Conservation (phyloP, 1,140 invertebrate species). For the Halictus rubicundus region DNA sequence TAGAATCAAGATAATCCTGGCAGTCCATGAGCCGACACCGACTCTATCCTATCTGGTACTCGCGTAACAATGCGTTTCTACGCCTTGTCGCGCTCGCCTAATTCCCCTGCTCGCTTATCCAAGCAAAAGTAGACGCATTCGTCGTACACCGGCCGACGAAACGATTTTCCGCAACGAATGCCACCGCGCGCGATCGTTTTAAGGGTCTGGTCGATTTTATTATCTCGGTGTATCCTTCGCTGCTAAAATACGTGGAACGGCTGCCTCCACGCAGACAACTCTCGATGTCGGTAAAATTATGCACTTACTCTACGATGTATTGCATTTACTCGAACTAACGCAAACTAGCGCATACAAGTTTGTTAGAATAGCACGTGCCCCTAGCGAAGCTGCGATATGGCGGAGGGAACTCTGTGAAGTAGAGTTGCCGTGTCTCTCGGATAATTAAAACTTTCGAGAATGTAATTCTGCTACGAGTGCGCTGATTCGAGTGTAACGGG, state of each 20-base stretch:
- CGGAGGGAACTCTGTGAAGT: conserved; percentile 37
- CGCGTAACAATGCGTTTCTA: conserved; percentile 37
- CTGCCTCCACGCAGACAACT: neutral
- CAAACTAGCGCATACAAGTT: conserved; percentile 57
- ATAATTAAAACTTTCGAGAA: conserved; percentile 61
- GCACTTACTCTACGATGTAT: conserved; percentile 51
- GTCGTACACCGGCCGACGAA: too few relatives aligned
- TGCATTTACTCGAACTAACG: conserved; percentile 58
- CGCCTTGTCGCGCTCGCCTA: conserved; percentile 15
- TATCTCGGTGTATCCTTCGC: neutral
- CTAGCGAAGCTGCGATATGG: conserved; percentile 44
- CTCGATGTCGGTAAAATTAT: conserved; percentile 44
- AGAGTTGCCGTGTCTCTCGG: conserved; percentile 38
- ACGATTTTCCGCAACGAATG: too few relatives aligned
- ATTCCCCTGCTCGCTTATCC: conserved; percentile 16
- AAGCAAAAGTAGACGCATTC: too few relatives aligned
- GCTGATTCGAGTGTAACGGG: neutral
- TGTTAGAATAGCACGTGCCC: conserved; percentile 48
- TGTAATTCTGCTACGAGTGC: conserved; percentile 38
- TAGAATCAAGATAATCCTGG: conserved; percentile 58
- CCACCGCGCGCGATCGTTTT: too few relatives aligned
- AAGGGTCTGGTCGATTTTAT: too few relatives aligned
- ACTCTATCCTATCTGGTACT: conserved; percentile 10
- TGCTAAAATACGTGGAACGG: too few relatives aligned
- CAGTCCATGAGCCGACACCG: neutral